Base-by-base conservation (phyloP, 1,140 invertebrate genomes). In the Drosophila orena region DNA sequence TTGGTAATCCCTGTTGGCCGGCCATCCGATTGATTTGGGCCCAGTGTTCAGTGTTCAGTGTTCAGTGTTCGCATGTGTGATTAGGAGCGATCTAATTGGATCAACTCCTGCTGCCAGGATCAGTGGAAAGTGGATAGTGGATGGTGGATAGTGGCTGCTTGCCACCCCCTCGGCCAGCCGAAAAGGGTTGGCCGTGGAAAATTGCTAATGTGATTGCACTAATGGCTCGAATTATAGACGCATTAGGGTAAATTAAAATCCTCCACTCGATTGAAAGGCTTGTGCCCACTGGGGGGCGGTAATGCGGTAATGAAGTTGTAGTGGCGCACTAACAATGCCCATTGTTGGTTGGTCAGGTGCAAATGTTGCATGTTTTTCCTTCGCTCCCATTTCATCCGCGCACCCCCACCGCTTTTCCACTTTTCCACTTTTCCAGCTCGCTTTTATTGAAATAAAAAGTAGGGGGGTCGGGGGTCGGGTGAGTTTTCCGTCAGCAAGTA, bases 181-280 rank as follows among this genome's bases (percentile, higher is more conserved):
- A 12, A 86, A 89, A 79, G 83, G 84, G 84, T 84, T 79, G 76
- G 44, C 62, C 47, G 52, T 59, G 59, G 79, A 89, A 81, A 72
- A 81, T 89, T 79, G 79, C 75, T 83, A 91, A 91, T 89, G 89
- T 91, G 84, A 89, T 89, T 91, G 84, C 85, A 83, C 75, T 91
- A 91, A 89, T 91, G 89, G 89, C 68, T 76, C 71, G 89, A 91
- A 91, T 91, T 91, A 91, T 91, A 79, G 78, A 91, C 89, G 90
- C 89, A 91, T 91, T 91, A 91, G 84, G 73, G 84, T 86, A 85
- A 91, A 91, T 91, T 91, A 91, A 91, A 91, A 91, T 89, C 81
- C 65, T 85, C 69, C 77, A 85, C 79, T 75, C 53, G 49, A 68
- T 40, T 61, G 73, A 49, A 12, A 6, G 54, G 8, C 42, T 4